These are phyloP conservation scores for Mormyrus proboscirostris DNA, from an alignment of 2,797 vertebrate species.

Conservation along the genomic window DNA sequence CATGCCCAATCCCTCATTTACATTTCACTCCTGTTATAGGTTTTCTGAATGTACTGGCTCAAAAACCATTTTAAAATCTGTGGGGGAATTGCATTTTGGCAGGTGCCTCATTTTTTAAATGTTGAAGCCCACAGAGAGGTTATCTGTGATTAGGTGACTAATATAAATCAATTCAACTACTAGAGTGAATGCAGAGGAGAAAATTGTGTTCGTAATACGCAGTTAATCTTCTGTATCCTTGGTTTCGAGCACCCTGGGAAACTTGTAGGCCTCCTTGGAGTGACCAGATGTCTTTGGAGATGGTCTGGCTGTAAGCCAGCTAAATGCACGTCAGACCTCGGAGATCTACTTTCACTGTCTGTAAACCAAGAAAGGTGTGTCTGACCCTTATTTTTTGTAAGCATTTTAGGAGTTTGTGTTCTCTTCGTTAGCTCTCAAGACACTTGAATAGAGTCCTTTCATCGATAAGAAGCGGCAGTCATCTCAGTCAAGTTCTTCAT, in stretches of 20 bases:
- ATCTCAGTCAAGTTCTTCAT: neutral
- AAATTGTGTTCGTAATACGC: neutral
- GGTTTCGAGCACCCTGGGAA: neutral
- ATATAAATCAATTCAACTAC: neutral
- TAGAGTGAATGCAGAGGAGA: neutral
- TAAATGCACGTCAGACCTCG: neutral
- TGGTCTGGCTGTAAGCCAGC: neutral
- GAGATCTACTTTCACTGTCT: neutral
- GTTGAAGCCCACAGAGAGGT: neutral
- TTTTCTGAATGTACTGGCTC: neutral
- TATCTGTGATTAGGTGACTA: neutral
- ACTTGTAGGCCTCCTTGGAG: neutral
- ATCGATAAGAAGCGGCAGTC: neutral
- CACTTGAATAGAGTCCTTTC: neutral
- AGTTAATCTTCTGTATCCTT: slow-evolving; percentile 1
- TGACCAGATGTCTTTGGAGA: neutral
- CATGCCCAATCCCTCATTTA: neutral
- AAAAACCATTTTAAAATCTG: neutral
- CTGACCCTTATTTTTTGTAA: neutral
- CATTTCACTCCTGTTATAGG: neutral
- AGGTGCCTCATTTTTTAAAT: neutral
- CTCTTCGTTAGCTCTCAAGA: neutral
- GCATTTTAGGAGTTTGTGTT: neutral
- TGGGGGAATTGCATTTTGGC: neutral
- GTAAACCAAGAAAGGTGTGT: neutral